Conservation (phyloP, 2,113 vertebrate species). For the Rhabdornis inornatus region DNA sequence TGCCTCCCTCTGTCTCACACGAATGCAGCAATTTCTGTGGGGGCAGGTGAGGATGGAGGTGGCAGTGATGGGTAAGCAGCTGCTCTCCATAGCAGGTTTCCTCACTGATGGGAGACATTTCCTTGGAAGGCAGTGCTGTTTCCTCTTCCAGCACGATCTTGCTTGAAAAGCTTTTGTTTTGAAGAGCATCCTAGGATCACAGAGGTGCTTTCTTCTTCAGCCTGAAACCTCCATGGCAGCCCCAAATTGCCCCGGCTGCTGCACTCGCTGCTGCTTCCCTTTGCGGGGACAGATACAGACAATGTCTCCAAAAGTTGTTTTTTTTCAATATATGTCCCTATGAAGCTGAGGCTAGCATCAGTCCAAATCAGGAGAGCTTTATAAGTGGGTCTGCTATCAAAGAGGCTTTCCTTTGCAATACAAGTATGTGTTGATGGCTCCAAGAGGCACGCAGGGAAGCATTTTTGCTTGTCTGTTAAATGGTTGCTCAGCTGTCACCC, state of each 20-base stretch:
- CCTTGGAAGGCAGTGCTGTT: neutral
- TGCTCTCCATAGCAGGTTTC: neutral
- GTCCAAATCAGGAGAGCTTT: neutral
- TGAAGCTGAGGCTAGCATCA: neutral
- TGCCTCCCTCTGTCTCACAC: neutral
- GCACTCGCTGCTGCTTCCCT: neutral
- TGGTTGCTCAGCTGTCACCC: slow-evolving; percentile 11
- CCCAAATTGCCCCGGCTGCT: neutral
- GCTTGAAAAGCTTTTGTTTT: neutral
- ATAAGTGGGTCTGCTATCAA: neutral
- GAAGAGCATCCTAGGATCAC: neutral
- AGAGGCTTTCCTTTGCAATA: neutral
- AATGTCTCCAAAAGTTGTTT: neutral
- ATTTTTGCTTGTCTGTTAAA: neutral
- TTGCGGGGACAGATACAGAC: neutral
- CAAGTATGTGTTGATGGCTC: neutral
- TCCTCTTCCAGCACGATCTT: neutral
- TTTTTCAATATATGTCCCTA: neutral
- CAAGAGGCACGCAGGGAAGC: neutral
- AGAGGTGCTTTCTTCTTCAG: neutral
- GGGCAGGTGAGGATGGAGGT: neutral
- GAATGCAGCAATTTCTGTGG: neutral
- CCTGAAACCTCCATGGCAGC: neutral
- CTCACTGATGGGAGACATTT: neutral
- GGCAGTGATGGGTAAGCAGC: neutral